Evolutionary conservation across 1,140 invertebrate species (phyloP).

Genomic region (Drosophila asahinai): DNA sequence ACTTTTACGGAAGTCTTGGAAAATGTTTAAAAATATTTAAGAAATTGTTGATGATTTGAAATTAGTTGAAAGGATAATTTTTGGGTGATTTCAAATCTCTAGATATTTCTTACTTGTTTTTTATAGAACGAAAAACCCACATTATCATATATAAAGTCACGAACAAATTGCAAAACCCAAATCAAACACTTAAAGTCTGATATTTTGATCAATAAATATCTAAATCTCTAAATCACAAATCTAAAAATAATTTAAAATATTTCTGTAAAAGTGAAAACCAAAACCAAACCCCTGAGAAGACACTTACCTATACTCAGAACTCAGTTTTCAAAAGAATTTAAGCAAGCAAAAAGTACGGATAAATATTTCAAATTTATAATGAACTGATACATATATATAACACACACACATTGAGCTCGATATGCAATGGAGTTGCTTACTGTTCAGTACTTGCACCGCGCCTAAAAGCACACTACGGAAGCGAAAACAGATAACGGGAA

Average conservation of each 20-base stretch:
- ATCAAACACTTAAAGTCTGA: constrained; percentile 2
- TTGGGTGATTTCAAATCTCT: background rate
- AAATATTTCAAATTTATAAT: constrained; percentile 73
- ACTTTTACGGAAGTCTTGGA: background rate
- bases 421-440: constrained; percentile 54
- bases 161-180: background rate
- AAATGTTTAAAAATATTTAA: background rate
- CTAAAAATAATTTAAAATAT: background rate
- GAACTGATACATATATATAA: constrained; percentile 78
- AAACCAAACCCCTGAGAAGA: background rate
- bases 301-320: constrained; percentile 49
- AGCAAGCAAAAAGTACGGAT: constrained; percentile 40
- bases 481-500: constrained; percentile 6
- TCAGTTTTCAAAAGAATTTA: constrained; percentile 58
- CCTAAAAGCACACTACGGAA: constrained; percentile 55
- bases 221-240: background rate
- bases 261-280: constrained; percentile 5
- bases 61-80: too few relatives aligned
- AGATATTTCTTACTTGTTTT: background rate
- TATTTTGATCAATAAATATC: background rate
- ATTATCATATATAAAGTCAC: background rate
- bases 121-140: too few relatives aligned
- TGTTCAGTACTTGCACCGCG: constrained; percentile 57
- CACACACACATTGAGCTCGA: constrained; percentile 51
- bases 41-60: background rate